Evolutionary conservation across 2,888 invertebrate genomes (phyloP), one percentile per base, ranked within the genome.

Genomic region (Rotaria socialis): DNA sequence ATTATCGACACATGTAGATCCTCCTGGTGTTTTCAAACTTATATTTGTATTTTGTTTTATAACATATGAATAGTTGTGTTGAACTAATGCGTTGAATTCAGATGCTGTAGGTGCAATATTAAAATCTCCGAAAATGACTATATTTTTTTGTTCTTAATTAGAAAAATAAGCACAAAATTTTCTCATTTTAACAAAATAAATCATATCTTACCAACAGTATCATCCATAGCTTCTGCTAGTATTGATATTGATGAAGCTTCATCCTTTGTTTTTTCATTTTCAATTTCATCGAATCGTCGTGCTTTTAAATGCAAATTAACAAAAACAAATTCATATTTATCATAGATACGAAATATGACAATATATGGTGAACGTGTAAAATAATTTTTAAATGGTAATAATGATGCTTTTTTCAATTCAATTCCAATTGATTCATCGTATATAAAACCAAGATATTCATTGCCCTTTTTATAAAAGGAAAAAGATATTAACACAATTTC

Each of bases 41-140:
- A 90, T 89, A 88, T 89, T 89, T 43, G 90, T 91, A 85, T 89
- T 89, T 16, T 87, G 88, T 27, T 88, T 88, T 19, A 91, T 88
- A 86, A 89, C 88, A 86, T 89, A 89, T n/a, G 87, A 88, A 88
- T 89, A 91, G 47, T 89, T 89, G 24, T 88, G 87, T 11, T 89
- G 88, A 47, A 89, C 87, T 67, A 91, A 87, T 41, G 86, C 86
- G 84, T 89, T 88, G 87, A 90, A 90, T 87, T 89, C 90, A 90
- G 89, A 41, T 43, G 88, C 87, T 60, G 89, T 88, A 35, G 90
- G 89, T 55, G 87, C 87, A 84, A 90, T 86, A 86, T 89, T 89
- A 88, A 91, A 90, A 87, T 90, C 90, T 35, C 91, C 91, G 11
- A 90, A 86, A 3, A 91, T 87, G 0, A 91, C 88, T 19, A 90